Evolutionary conservation across 2,113 vertebrate genomes (phyloP), one percentile per base, ranked within the genome.

Genomic region (Eudyptes chrysolophus): DNA sequence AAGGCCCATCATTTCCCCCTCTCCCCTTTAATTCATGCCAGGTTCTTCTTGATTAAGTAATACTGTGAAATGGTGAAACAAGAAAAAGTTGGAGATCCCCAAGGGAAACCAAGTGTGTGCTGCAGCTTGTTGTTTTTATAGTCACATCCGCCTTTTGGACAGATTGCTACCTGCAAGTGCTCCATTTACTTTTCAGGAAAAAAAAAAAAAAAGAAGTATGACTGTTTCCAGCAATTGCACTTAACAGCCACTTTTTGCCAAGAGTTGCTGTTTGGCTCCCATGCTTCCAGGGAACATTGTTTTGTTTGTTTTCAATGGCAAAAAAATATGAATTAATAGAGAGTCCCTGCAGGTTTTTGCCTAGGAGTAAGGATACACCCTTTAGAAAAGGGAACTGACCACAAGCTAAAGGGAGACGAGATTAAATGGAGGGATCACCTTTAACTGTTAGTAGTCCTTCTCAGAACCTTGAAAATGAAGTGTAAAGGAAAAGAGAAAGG

Each of bases 181-280:
- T 85, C 25, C 66, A 62, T 38, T 87, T 62, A 76, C 49, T 97
- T 87, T 93, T 77, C 81, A 82, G 70, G 61, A 9, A 44, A 77
- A 60, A 81, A 5, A 7, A 4, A 25, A 19, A 12, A 16, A 13
- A 85, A 36, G 36, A 36, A 10, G 3, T 46, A 19, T 24, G 3
- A 55, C 65, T 61, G 14, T 61, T 97, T 97, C 96, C 93, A 96
- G 87, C 94, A 91, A 97, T 86, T 94, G 88, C 92, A 78, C n/a
- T 96, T 86, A 86, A 34, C 12, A 58, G 20, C 13, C 57, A 32
- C 54, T 76, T 87, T 97, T 65, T 83, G 92, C 87, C 92, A 89
- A 76, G 84, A 79, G 72, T 7, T 88, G 15, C 44, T 90, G 44
- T 77, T 93, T 79, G 79, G 36, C 46, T 96, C 91, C 51, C 69